Evolutionary conservation across 2,113 vertebrate genomes (phyloP), one percentile per base, ranked within the genome.

Genomic region (Micronycteris hirsuta): DNA sequence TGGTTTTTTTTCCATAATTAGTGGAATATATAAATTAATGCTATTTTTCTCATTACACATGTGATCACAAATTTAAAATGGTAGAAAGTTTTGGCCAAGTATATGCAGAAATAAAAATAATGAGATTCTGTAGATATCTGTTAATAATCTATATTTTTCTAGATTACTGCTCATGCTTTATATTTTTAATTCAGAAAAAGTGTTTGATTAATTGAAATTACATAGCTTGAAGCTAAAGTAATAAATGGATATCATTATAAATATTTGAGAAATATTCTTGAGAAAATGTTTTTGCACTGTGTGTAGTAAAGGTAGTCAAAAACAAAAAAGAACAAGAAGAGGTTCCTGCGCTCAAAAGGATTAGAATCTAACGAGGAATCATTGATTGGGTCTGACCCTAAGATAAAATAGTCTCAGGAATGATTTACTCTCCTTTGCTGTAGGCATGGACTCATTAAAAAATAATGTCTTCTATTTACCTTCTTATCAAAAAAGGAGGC

Each of bases 31-130:
- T 85, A 20, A 16, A 16, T 86, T n/a, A 33, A 22, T 36, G 84
- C 26, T 68, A 28, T 86, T 92, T 93, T 93, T 86, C 78, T 13
- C 1, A 52, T 83, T 71, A 78, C 67, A 12, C 38, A 45, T 58
- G 3, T 96, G 22, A 70, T 76, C 33, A 96, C 41, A 93, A 76
- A 88, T 92, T 52, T 85, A 84, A 90, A 90, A 78, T 13, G 58
- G 11, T 38, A 86, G 67, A 38, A 63, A 26, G 20, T 74, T 47
- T 92, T 63, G 58, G 41, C 47, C 28, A 84, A 74, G 26, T 80
- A 3, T 33, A 74, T 19, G 2, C 10, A 70, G 16, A 73, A 67
- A 68, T 90, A 52, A 68, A 94, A 94, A 73, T 31, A 84, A 91
- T 49, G 56, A 9, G 13, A 10, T 91, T 84, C 68, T 61, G 68